These are phyloP conservation scores for Clarias fuscus DNA, from an alignment of 2,797 vertebrate genomes.

Conservation along the genomic window DNA sequence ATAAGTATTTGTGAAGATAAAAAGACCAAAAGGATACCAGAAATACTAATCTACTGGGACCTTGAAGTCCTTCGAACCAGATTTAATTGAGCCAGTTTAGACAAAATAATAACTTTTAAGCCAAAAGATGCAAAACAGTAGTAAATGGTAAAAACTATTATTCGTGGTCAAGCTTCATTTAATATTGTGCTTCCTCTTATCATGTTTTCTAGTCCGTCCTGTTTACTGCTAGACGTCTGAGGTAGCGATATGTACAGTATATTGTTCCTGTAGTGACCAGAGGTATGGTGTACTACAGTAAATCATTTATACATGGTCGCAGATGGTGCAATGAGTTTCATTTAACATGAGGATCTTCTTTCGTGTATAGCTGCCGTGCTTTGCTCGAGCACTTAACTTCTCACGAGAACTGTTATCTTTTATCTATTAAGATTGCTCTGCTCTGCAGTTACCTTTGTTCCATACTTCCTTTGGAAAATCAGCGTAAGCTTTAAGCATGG, in stretches of 20 bases:
- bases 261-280: constrained; percentile 39
- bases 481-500: constrained; percentile 16
- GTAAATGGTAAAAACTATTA: constrained; percentile 11
- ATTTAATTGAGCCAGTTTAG: not conserved
- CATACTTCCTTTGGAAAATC: constrained; percentile 33
- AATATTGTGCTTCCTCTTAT: constrained; percentile 17
- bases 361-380: constrained; percentile 38
- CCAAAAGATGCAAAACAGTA: not conserved
- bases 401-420: constrained; percentile 40
- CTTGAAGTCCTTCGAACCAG: not conserved
- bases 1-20: constrained; percentile 4
- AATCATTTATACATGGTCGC: constrained; percentile 10
- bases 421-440: constrained; percentile 44
- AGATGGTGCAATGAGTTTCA: constrained; percentile 37
- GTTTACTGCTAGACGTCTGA: constrained; percentile 16
- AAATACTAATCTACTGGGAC: not conserved
- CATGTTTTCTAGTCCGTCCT: constrained; percentile 7
- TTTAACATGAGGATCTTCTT: constrained; percentile 39
- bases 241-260: constrained; percentile 10
- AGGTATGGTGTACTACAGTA: constrained; percentile 20
- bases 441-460: constrained; percentile 27
- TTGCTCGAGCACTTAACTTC: constrained; percentile 46
- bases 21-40: not conserved
- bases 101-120: not conserved
- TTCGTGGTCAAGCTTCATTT: constrained; percentile 2